Base-by-base conservation (phyloP, 2,113 vertebrate species). In the Andinoacara biseriatus region DNA sequence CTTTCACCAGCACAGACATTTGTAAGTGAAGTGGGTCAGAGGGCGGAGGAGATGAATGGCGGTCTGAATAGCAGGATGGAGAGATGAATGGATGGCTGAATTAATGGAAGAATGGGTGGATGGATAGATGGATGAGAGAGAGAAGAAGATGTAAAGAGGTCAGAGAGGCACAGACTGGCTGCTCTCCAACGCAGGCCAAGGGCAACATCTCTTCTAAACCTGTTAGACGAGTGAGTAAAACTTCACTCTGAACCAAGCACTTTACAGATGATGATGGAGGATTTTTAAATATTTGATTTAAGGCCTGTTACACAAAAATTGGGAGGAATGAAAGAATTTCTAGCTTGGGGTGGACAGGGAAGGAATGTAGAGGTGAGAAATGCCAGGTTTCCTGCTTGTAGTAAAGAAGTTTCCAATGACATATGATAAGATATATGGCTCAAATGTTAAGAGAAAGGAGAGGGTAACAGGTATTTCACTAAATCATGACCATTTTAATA, bases 11-110 rank as follows among this genome's bases (percentile, higher is more conserved):
- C 84, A 81, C 83, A 82, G 90, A 91, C 90, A 69, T 91, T 87
- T 87, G 87, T 87, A 84, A 93, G 91, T 94, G 93, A 94, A 94
- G 81, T 94, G 85, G 94, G 94, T 94, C 94, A 94, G 90, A 92
- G 93, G 91, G 89, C 10, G 80, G 81, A 89, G 82, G 81, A 88
- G 76, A 90, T 87, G 90, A 90, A 93, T 90, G 86, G 77, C 69
- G 69, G 75, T 82, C 82, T 92, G 87, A 91, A 91, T 81, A 57
- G 84, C 83, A 72, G 85, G 91, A 87, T 77, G 87, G 83, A 86
- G 89, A 86, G 89, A 92, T 90, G 92, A 93, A 94, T 92, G 85
- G 86, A 75, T 62, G 82, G 81, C 31, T 78, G 81, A 84, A 86
- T 88, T 72, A 85, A 88, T 87, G 83, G 85, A 87, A 87, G 81